Evolutionary conservation across 1,140 invertebrate genomes (phyloP).

Genomic region (Drosophila ironensis): DNA sequence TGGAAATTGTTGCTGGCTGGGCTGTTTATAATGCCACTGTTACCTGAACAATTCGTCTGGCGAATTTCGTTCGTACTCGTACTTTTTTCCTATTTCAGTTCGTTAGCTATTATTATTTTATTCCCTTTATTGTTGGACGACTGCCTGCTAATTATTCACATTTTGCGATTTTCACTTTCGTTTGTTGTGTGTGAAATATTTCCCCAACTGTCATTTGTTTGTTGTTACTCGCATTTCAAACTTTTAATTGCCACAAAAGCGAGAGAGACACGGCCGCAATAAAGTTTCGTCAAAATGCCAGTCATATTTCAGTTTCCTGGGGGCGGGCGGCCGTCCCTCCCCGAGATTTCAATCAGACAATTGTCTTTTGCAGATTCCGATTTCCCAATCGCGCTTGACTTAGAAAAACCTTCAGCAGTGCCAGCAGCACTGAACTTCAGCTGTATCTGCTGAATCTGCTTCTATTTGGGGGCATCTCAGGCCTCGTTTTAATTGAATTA

Average conservation of each 20-base stretch:
- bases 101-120: conserved; percentile 70
- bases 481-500: conserved; percentile 58
- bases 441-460: neutral
- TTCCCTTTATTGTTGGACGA: conserved; percentile 55
- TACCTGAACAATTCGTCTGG: conserved; percentile 36
- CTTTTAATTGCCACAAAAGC: conserved; percentile 64
- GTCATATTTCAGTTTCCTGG: conserved; percentile 73
- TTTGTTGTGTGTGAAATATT: conserved; percentile 76
- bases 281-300: conserved; percentile 72
- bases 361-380: conserved; percentile 49
- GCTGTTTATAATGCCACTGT: conserved; percentile 7
- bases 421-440: neutral
- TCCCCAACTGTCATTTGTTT: conserved; percentile 70
- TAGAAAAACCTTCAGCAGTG: conserved; percentile 33
- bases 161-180: conserved; percentile 76
- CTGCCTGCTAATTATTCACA: conserved; percentile 77
- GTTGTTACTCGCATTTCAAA: conserved; percentile 73
- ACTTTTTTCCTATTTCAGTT: conserved; percentile 72
- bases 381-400: conserved; percentile 60
- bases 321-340: conserved; percentile 13
- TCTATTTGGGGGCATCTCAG: neutral
- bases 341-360: conserved; percentile 56
- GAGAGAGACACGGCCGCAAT: conserved; percentile 41
- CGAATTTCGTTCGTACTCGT: conserved; percentile 50
- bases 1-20: conserved; percentile 42